These are phyloP conservation scores for Megathymus violae DNA, from an alignment of 1,140 invertebrate species.

Conservation along the genomic window DNA sequence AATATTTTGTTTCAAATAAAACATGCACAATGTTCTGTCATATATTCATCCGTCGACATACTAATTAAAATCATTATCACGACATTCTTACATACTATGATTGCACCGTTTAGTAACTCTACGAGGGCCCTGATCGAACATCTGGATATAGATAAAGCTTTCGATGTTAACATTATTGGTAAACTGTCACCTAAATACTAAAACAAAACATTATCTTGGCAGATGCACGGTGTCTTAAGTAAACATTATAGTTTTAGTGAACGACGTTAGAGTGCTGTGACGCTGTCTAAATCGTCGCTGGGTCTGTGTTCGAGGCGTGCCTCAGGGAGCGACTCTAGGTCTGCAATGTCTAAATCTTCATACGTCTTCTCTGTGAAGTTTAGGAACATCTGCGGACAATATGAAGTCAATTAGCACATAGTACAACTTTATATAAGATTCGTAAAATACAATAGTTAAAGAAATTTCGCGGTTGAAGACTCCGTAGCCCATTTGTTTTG, in stretches of 20 bases:
- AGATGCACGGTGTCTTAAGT: not conserved
- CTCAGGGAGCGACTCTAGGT: conserved; percentile 40
- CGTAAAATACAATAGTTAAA: too few relatives aligned
- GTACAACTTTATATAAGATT: conserved; percentile 7
- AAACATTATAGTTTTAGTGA: not conserved
- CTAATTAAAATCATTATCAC: not conserved
- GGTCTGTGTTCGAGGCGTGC: conserved; percentile 23
- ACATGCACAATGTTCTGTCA: not conserved
- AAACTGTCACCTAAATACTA: not conserved
- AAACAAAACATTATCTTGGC: conserved; percentile 1
- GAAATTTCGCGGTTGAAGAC: too few relatives aligned
- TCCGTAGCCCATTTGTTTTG: too few relatives aligned
- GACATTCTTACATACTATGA: not conserved
- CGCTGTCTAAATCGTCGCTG: conserved; percentile 49
- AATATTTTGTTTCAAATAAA: not conserved
- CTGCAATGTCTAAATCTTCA: conserved; percentile 22
- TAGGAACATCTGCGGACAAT: conserved; percentile 79
- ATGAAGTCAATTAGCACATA: too few relatives aligned
- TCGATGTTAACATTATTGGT: not conserved
- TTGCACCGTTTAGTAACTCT: not conserved
- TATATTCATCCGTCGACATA: not conserved
- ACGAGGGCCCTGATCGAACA: not conserved
- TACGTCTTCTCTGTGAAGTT: conserved; percentile 51
- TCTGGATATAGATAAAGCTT: not conserved
- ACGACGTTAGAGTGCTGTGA: conserved; percentile 49